These are phyloP conservation scores for Trachelus tabidus DNA, from an alignment of 2,888 invertebrate species.

Conservation along the genomic window DNA sequence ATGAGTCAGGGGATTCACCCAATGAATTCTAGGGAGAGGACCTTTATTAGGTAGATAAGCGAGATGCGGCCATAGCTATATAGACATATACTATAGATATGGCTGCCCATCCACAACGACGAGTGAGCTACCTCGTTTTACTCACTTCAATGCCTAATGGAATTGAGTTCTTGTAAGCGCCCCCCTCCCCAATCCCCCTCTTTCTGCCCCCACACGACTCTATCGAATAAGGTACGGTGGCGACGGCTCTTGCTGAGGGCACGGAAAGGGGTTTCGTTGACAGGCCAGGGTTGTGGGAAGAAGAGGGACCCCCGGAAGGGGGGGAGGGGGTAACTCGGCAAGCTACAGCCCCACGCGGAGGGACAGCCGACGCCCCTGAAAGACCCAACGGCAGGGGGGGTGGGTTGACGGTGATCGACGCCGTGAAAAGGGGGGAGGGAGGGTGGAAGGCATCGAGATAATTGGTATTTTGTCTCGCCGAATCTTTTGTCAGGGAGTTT, in stretches of 20 bases:
- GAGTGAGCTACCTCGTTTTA: conserved; percentile 51
- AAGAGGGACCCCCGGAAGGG: not conserved
- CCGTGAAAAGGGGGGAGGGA: conserved; percentile 11
- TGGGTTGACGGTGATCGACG: conserved; percentile 20
- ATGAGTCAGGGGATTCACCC: too few relatives aligned
- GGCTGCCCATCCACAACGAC: conserved; percentile 43
- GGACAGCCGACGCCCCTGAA: too few relatives aligned
- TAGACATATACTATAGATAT: conserved; percentile 25
- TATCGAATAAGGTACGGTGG: not conserved
- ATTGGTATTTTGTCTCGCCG: conserved; percentile 59
- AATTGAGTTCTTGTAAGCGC: conserved; percentile 58
- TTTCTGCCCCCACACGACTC: not conserved
- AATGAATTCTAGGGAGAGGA: conserved; percentile 30
- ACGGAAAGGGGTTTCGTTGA: conserved; percentile 18
- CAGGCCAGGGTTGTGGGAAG: conserved; percentile 27
- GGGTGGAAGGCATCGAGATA: conserved; percentile 45
- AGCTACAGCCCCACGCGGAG: too few relatives aligned
- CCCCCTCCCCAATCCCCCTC: conserved; percentile 1
- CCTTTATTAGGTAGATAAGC: conserved; percentile 60
- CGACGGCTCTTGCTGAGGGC: conserved; percentile 7
- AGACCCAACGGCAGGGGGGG: conserved; percentile 16
- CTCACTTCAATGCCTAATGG: conserved; percentile 60
- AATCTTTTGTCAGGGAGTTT: conserved; percentile 54
- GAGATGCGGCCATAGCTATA: conserved; percentile 54
- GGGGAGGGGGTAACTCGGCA: conserved; percentile 15